Conservation (phyloP, 2,888 invertebrate species). For the Stegana nigrithorax region DNA sequence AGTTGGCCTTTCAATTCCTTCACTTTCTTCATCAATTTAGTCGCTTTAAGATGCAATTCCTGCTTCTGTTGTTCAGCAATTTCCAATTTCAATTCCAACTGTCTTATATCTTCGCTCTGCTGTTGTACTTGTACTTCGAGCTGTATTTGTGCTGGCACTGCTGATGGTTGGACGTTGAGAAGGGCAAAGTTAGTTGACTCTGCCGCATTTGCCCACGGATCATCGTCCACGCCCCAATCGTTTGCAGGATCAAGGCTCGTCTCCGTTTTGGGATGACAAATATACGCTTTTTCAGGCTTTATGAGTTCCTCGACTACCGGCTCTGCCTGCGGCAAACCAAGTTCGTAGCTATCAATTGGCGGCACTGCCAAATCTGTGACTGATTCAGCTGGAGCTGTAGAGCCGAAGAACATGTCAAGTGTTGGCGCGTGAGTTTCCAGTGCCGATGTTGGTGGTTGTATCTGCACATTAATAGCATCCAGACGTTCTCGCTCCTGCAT, state of each 20-base stretch:
- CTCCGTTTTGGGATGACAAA: constrained; percentile 67
- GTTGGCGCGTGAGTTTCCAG: constrained; percentile 43
- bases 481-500: constrained; percentile 46
- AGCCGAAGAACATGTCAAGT: constrained; percentile 65
- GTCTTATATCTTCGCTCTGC: constrained; percentile 73
- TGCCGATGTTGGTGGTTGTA: constrained; percentile 31
- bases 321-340: constrained; percentile 40
- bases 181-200: constrained; percentile 31
- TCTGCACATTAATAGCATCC: constrained; percentile 40
- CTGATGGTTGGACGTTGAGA: too few species aligned
- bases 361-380: not conserved
- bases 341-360: constrained; percentile 30
- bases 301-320: constrained; percentile 68
- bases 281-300: constrained; percentile 71
- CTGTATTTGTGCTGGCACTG: constrained; percentile 23
- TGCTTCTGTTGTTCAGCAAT: constrained; percentile 74
- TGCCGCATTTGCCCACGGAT: constrained; percentile 73
- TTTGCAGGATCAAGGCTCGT: constrained; percentile 21
- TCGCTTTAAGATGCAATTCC: constrained; percentile 77
- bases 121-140: constrained; percentile 70
- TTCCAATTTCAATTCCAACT: constrained; percentile 73
- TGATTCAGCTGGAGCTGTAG: not conserved
- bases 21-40: constrained; percentile 84
- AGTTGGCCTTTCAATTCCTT: constrained; percentile 77
- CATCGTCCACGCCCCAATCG: constrained; percentile 67